Evolutionary conservation across 2,888 invertebrate species (phyloP).

Genomic region (Dolichopus griseipennis): DNA sequence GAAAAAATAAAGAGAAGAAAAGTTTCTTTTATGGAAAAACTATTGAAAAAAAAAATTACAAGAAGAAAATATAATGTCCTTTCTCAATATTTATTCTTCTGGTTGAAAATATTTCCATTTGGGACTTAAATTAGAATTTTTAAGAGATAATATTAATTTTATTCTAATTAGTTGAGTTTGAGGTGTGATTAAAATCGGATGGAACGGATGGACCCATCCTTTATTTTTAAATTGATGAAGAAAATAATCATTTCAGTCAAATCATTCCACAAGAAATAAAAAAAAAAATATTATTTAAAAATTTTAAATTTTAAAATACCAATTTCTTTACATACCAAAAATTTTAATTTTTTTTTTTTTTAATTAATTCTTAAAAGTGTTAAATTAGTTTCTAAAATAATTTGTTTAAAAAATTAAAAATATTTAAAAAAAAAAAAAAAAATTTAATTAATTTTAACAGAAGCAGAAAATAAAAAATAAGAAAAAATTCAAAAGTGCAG

Average conservation of each 20-base stretch:
- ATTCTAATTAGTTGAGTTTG: neutral
- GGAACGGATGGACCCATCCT: neutral
- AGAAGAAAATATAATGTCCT: neutral
- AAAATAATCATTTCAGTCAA: neutral
- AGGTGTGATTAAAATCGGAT: neutral
- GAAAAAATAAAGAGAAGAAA: neutral
- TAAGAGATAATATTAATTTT: neutral
- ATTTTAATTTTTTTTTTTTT: neutral
- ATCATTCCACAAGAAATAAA: neutral
- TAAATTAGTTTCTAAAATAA: too few species aligned
- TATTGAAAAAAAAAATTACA: neutral
- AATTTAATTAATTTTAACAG: neutral
- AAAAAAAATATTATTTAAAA: neutral
- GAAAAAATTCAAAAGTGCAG: constrained; percentile 1
- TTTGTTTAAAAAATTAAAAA: too few species aligned
- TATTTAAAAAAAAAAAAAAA: neutral
- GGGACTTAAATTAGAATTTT: neutral
- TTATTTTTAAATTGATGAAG: neutral
- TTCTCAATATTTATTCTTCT: neutral
- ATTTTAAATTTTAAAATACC: neutral
- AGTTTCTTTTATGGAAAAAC: neutral
- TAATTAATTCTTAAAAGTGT: too few species aligned
- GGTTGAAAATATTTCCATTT: too few species aligned
- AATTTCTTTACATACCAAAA: neutral
- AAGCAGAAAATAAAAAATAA: neutral